Percentiles rank a stretch among this genome's conserved stretches.
Conservation (phyloP, 2,888 invertebrate genomes). For the Pheosia gnoma region DNA sequence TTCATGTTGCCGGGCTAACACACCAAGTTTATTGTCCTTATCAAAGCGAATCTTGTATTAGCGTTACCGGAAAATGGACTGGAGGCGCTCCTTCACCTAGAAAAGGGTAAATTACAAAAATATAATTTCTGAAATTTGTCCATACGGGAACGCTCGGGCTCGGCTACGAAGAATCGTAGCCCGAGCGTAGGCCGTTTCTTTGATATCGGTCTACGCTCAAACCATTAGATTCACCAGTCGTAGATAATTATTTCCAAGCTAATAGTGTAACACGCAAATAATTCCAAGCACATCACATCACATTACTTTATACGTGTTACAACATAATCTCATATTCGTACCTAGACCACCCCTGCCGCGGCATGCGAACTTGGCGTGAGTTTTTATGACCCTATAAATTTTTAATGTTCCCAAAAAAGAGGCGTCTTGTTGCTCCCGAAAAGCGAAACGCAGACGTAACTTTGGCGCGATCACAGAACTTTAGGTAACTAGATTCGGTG, state of each 20-base stretch:
- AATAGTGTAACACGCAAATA: slow-evolving; percentile 15
- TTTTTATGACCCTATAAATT: slow-evolving; percentile 79
- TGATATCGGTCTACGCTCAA: too few species aligned
- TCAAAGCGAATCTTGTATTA: too few species aligned
- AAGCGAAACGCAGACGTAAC: slow-evolving; percentile 52
- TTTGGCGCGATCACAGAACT: slow-evolving; percentile 51
- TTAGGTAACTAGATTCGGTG: slow-evolving; percentile 34
- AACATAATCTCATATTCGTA: slow-evolving; percentile 62
- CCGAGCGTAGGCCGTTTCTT: too few species aligned
- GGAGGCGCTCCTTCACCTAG: too few species aligned
- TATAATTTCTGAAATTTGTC: too few species aligned
- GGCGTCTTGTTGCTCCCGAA: slow-evolving; percentile 58
- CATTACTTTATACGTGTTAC: slow-evolving; percentile 52
- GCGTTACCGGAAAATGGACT: too few species aligned
- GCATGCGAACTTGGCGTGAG: slow-evolving; percentile 64
- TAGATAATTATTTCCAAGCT: neutral
- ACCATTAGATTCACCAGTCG: too few species aligned
- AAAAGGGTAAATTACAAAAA: too few species aligned
- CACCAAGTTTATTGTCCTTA: too few species aligned
- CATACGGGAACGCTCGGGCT: too few species aligned
- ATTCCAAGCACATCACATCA: slow-evolving; percentile 23
- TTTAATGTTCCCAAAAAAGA: slow-evolving; percentile 74
- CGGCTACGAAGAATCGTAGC: too few species aligned
- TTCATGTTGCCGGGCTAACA: too few species aligned
- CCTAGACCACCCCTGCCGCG: slow-evolving; percentile 53